Conservation (phyloP, 2,888 invertebrate genomes). For the Yponomeuta evonymella region DNA sequence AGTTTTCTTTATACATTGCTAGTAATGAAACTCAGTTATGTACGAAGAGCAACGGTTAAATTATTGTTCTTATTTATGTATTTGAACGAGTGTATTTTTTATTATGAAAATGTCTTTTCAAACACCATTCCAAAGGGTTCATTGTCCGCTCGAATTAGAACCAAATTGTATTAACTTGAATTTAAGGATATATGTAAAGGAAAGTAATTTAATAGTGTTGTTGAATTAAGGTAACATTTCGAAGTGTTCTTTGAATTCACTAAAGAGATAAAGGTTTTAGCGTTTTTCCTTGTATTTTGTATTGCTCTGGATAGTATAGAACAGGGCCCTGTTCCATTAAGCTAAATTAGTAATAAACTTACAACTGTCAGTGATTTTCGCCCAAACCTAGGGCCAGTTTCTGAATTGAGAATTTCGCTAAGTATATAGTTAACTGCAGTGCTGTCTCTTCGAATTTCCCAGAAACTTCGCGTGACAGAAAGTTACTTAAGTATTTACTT, state of each 20-base stretch:
- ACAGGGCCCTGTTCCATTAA: too few relatives aligned
- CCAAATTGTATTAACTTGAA: neutral
- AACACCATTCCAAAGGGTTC: constrained; percentile 49
- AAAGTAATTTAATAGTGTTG: constrained; percentile 2
- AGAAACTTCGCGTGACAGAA: too few relatives aligned
- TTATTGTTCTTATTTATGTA: constrained; percentile 51
- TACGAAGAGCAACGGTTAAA: neutral
- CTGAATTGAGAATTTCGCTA: too few relatives aligned
- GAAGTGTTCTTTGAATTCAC: constrained; percentile 16
- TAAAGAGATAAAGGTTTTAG: neutral
- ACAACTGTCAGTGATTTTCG: too few relatives aligned
- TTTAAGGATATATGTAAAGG: neutral
- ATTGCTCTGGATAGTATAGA: neutral
- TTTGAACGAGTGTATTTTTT: constrained; percentile 37
- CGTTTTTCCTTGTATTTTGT: constrained; percentile 18
- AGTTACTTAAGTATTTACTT: too few relatives aligned
- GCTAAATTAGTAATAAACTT: too few relatives aligned
- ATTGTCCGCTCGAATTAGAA: constrained; percentile 23
- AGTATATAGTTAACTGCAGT: too few relatives aligned
- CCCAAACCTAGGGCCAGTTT: too few relatives aligned
- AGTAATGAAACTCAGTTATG: too few relatives aligned
- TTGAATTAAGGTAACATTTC: neutral
- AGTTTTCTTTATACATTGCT: too few relatives aligned
- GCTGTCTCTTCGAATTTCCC: too few relatives aligned
- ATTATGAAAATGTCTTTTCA: constrained; percentile 39